Evolutionary conservation across 2,888 invertebrate species (phyloP), one percentile per base, ranked within the genome.

Genomic region (Gastrophysa polygoni): DNA sequence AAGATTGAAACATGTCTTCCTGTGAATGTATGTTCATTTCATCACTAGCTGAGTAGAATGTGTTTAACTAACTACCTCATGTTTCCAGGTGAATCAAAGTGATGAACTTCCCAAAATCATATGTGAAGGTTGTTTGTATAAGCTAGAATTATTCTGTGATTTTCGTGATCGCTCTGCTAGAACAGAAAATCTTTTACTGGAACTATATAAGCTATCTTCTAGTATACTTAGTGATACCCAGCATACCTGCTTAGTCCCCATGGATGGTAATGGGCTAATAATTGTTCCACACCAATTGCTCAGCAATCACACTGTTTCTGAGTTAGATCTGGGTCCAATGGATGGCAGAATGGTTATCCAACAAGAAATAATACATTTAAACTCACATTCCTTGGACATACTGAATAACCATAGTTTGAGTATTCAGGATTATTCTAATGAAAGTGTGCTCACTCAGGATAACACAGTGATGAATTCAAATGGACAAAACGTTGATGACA

Each of bases 51-150:
- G 55, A 18, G 17, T 50, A 14, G 11, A 43, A 18, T n/a, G n/a
- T n/a, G n/a, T n/a, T 44, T 24, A 46, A 17, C 18, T 17, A 60
- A 21, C n/a, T 14, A 44, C 24, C 32, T 44, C 24, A 66, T 62
- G 59, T 43, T 71, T 68, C 61, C 67, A 86, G 87, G 83, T 87
- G 24, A 83, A 84, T 47, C 80, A 83, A 76, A 76, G 80, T 17
- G 87, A 87, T 74, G 83, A 84, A 67, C 77, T 87, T 48, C 86
- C 87, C 17, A 87, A 87, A 80, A 83, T 85, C 74, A 82, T 87
- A 2, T 87, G 87, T 69, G 83, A 84, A 66, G 82, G 83, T 49
- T 87, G 87, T 70, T 79, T 85, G 10, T 86, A 82, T 66, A 87
- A 87, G 72, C 71, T 87, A 56, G 86, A 87, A 67, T 77, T 85